Base-by-base conservation (phyloP, 2,888 invertebrate genomes). In the Ypsolopha scabrella region DNA sequence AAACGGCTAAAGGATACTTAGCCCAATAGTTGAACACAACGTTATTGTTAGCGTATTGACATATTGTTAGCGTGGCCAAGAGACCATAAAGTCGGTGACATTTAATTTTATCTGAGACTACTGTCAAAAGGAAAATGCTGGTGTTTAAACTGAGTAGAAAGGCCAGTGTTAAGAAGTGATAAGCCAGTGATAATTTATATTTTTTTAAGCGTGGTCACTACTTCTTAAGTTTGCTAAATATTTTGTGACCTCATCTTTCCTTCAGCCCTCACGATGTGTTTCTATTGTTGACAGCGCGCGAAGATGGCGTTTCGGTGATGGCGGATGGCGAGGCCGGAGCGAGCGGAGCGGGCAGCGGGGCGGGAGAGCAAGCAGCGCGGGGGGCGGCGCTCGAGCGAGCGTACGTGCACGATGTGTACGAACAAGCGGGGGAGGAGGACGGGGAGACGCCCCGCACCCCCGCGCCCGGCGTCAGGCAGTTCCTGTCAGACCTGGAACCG, bases 351-450 rank as follows among this genome's bases (percentile, higher is more conserved):
- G 55, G 73, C 56, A 78, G 74, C 60, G 82, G 86, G 68, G 80
- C 85, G 68, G 87, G 77, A 65, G 83, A 91, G 71, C 83, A 90
- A 64, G 88, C 90, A 72, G 91, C 91, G 59, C 89, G 94, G 70
- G 93, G 93, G 60, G 90, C 94, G 65, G 94, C 94, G 62, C 82
- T 94, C 70, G 92, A 95, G 86, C 91, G 94, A 78, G 94, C 96
- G 58, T 96, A 97, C 82, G 96, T 97, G 58, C 95, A 97, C 83
- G 94, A 98, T 82, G 97, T 98, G 58, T 98, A 98, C 89, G 95
- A 98, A 73, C 93, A 96, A 77, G 94, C 95, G 63, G 92, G 91
- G 60, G 93, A 92, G 64, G 80, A 89, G 63, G 80, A 89, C 43
- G 87, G 79, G 51, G 87, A 81, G 58, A 62, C 62, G 52, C 65